Base-by-base conservation (phyloP, 1,140 invertebrate genomes). In the Bombus balteatus region DNA sequence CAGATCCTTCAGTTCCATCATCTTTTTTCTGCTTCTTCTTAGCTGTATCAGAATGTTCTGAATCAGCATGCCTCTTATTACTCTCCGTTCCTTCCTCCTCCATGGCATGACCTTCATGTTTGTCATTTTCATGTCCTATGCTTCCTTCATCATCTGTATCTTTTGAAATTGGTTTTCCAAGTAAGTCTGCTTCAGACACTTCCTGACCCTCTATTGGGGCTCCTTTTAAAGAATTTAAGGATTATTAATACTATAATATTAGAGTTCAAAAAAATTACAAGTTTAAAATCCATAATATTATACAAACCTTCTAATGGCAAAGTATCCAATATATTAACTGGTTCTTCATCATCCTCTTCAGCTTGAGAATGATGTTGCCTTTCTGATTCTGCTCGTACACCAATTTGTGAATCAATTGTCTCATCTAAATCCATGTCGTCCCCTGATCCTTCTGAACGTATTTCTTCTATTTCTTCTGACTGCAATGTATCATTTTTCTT, bases 391-490 rank as follows among this genome's bases (percentile, higher is more conserved):
- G 94, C 91, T 81, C 94, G 93, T 0, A 95, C 92, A 10, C 94
- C 94, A 47, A 95, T 95, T 77, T 95, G 94, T 10, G 94, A 94
- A 73, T 95, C 94, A 78, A 95, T 95, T 43, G 95, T 95, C 71
- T 95, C 95, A 80, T 95, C 95, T 18, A 95, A 87, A 90, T 95
- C 95, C 95, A 95, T 95, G 75, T 95, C 94, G 59, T 95, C 94
- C 1, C 94, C 94, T 9, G 95, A 95, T 34, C 94, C 94, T 76
- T 95, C 95, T 4, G 94, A 93, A 53, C 91, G 92, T 78, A 94
- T 91, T 74, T 95, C 94, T 86, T 94, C 93, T 77, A 93, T 89
- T 39, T 94, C 94, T 5, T 95, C 93, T 9, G 91, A 84, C 39
- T 87, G 92, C 39, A 92, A 66, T 15, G 53, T 75, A 43, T 91